phyloP scores from a whole-genome alignment of 2,888 invertebrate species.

The Protonemura montana region DNA sequence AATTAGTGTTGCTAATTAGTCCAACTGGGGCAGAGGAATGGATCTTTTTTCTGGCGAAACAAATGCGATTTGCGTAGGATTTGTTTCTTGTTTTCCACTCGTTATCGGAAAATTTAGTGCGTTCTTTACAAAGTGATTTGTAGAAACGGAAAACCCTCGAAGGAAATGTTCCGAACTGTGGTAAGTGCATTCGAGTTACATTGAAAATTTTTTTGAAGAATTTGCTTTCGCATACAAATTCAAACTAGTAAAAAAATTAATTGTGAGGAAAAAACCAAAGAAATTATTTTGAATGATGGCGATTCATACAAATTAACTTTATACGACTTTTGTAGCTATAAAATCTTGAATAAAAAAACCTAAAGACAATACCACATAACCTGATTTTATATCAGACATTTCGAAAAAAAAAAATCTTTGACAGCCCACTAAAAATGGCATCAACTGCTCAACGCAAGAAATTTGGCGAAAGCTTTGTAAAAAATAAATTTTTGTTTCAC shows the following conservation, averaged over 20 bases:
- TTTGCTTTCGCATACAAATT: too few relatives aligned
- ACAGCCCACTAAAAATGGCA: too few relatives aligned
- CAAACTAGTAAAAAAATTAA: too few relatives aligned
- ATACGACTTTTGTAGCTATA: too few relatives aligned
- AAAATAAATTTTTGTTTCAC: not conserved
- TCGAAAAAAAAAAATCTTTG: not conserved
- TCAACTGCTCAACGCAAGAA: too few relatives aligned
- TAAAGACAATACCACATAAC: not conserved
- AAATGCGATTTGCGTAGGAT: not conserved
- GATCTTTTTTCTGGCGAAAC: not conserved
- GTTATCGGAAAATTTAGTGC: not conserved
- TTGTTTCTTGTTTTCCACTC: not conserved
- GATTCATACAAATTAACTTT: too few relatives aligned
- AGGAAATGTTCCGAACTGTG: too few relatives aligned
- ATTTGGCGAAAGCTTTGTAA: not conserved
- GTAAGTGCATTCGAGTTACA: too few relatives aligned
- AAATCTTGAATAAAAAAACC: not conserved
- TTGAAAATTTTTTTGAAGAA: too few relatives aligned
- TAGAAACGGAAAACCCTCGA: too few relatives aligned
- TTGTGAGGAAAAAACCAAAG: too few relatives aligned
- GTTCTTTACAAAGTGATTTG: not conserved
- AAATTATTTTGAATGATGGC: too few relatives aligned
- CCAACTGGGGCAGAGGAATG: not conserved
- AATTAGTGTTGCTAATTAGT: not conserved
- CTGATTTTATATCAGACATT: not conserved